Evolutionary conservation across 2,113 vertebrate genomes (phyloP).

Genomic region (Narcine bancroftii): DNA sequence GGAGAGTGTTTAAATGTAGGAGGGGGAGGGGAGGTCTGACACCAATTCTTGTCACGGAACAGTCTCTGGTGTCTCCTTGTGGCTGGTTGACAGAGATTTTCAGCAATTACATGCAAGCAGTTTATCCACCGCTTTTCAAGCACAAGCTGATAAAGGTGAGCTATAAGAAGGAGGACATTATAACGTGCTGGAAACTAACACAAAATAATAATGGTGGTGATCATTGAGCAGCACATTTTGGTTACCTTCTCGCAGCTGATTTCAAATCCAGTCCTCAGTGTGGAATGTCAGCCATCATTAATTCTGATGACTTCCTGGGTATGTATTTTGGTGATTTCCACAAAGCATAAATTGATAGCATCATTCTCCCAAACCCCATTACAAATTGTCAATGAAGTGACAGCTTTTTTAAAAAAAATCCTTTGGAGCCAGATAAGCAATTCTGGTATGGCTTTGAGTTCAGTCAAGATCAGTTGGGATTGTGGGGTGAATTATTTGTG

Average conservation of each 20-base stretch:
- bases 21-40: background rate
- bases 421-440: too few species aligned
- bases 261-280: background rate
- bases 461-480: too few species aligned
- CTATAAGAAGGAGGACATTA: background rate
- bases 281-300: background rate
- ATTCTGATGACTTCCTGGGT: background rate
- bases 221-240: background rate
- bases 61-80: conserved; percentile 28
- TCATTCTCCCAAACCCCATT: background rate
- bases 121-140: background rate
- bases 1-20: background rate
- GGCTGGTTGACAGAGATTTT: background rate
- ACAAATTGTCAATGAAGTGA: background rate
- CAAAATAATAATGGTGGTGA: background rate
- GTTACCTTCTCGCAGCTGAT: background rate
- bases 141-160: background rate
- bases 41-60: background rate
- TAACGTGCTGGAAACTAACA: background rate
- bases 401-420: too few species aligned
- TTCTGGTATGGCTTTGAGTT: too few species aligned
- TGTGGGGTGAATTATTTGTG: too few species aligned
- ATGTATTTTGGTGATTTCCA: background rate
- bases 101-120: background rate
- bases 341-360: background rate